Evolutionary conservation across 2,113 vertebrate genomes (phyloP), one percentile per base, ranked within the genome.

Genomic region (Prietella phreatophila): DNA sequence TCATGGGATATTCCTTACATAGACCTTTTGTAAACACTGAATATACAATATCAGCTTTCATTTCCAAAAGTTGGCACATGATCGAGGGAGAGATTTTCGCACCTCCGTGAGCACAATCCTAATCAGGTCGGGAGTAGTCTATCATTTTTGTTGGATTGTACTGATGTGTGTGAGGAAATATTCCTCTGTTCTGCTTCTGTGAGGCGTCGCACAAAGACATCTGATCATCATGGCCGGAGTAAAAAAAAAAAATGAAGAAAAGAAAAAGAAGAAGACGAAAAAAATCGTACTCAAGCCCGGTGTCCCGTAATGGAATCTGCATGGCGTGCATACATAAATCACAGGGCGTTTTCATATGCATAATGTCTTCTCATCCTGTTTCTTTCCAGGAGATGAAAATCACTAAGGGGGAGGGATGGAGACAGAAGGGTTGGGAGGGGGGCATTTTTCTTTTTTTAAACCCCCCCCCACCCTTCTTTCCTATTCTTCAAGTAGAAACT

Each of bases 321-420:
- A 98, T 97, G 97, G 98, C 98, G 97, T 98, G 97, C 97, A 99
- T 99, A 97, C 97, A 99, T 99, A 99, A 99, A 99, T 99, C 97
- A 98, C 97, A 97, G 96, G 97, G 97, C 96, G 97, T 98, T 98
- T 99, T 99, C 98, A 99, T 98, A 99, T 99, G 98, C 97, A 98
- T 98, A 98, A 98, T 98, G 97, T 97, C 97, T 97, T 97, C 97
- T 97, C 95, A 95, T 96, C 95, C 95, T 93, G 95, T 95, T 94
- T 96, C 96, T 96, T 93, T 97, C 96, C 95, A 91, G 90, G 93
- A 93, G 91, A 95, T 95, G 92, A 94, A 93, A 91, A 94, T 93
- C 93, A 92, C 87, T 89, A 88, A 92, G 85, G 79, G 73, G 63
- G 73, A 86, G 75, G 87, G 82, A 60, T 55, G 60, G 36, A 75